Conservation (phyloP, 2,888 invertebrate genomes). For the Amorpha juglandis region DNA sequence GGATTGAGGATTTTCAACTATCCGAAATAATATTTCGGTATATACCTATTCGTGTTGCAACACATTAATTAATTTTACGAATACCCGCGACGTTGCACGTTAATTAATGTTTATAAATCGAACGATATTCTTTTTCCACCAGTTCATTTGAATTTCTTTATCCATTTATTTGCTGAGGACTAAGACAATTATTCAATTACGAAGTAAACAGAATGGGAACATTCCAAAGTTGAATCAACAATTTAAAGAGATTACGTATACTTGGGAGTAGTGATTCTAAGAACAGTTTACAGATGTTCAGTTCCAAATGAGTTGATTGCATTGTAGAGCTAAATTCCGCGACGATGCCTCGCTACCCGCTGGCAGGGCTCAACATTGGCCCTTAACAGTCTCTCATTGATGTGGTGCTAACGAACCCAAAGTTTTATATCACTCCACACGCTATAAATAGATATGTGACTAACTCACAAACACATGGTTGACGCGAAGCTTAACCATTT, state of each 20-base stretch:
- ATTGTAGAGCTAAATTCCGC: slow-evolving; percentile 19
- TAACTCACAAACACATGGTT: slow-evolving; percentile 65
- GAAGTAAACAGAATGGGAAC: no score
- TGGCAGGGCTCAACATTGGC: slow-evolving; percentile 38
- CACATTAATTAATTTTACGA: slow-evolving; percentile 3
- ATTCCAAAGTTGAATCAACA: not conserved
- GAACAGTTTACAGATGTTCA: not conserved
- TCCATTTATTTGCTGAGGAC: no score
- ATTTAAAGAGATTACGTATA: not conserved
- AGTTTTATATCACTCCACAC: slow-evolving; percentile 59
- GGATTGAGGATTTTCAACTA: slow-evolving; percentile 36
- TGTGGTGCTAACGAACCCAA: slow-evolving; percentile 65
- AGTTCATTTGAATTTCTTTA: no score
- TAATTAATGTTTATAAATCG: not conserved
- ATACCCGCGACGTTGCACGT: not conserved
- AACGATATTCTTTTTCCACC: not conserved
- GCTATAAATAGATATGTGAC: slow-evolving; percentile 75
- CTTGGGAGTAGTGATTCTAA: not conserved
- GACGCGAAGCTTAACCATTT: slow-evolving; percentile 53
- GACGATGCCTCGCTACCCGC: slow-evolving; percentile 24
- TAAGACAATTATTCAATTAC: no score
- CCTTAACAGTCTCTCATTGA: slow-evolving; percentile 46
- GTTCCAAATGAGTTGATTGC: slow-evolving; percentile 10
- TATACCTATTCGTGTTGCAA: slow-evolving; percentile 6
- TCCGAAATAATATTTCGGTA: slow-evolving; percentile 18